A percentile compares a stretch with the other conserved stretches of the same genome.
Conservation (phyloP, 2,888 invertebrate genomes). For the Tenthredo distinguenda region DNA sequence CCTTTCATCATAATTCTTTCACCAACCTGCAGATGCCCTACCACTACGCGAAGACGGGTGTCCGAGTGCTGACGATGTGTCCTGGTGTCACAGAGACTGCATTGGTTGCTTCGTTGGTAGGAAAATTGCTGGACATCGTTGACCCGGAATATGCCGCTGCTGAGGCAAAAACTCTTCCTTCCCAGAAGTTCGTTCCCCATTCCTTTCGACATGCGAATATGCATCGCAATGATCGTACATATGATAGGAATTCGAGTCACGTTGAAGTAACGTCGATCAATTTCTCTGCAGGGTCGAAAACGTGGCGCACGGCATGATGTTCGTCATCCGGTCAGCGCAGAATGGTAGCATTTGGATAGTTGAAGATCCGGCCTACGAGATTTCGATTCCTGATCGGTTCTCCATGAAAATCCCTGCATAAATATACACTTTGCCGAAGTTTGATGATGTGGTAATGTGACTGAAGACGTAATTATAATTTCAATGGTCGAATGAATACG, state of each 20-base stretch:
- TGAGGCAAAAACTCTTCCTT: constrained; percentile 52
- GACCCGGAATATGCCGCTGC: constrained; percentile 52
- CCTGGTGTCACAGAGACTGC: constrained; percentile 74
- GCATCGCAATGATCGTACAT: neutral
- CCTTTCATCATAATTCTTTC: neutral
- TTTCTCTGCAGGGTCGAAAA: constrained; percentile 61
- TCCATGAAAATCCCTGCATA: neutral
- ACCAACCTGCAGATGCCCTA: constrained; percentile 64
- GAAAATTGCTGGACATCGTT: constrained; percentile 64
- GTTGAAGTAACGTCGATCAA: neutral
- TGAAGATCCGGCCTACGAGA: constrained; percentile 72
- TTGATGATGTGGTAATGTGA: neutral
- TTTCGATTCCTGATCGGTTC: neutral
- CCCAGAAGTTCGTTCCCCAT: neutral
- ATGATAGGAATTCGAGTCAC: neutral
- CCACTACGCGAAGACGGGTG: constrained; percentile 71
- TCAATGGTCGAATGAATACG: constrained; percentile 58
- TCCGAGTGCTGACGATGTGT: constrained; percentile 75
- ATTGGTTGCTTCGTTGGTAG: constrained; percentile 68
- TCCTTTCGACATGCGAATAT: no score
- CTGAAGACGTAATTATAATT: neutral
- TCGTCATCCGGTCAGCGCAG: constrained; percentile 64
- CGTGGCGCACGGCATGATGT: constrained; percentile 69
- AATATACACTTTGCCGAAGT: neutral
- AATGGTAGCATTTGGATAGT: constrained; percentile 74